Percentiles rank a stretch among this genome's conserved stretches.
These are phyloP conservation scores for Phoxinus phoxinus DNA, from an alignment of 2,113 vertebrate species.

Conservation along the genomic window DNA sequence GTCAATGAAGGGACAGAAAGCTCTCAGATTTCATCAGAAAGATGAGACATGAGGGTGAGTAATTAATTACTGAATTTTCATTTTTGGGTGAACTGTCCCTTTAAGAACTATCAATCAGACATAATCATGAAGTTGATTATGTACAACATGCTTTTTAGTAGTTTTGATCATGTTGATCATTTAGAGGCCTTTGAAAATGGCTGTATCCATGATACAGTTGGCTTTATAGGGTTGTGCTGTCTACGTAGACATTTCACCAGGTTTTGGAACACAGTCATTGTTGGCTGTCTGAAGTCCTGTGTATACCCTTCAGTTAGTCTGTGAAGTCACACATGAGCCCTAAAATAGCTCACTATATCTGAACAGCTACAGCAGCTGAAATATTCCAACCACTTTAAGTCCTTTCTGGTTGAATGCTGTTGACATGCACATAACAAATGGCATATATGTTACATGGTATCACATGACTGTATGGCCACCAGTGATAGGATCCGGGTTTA, in stretches of 20 bases:
- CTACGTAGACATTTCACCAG: background rate
- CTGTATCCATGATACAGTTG: too few species aligned
- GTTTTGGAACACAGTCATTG: background rate
- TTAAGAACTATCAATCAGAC: background rate
- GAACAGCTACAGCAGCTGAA: slow-evolving; percentile 49
- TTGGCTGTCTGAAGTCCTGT: background rate
- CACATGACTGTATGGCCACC: background rate
- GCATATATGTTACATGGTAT: background rate
- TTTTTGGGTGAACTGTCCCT: too few species aligned
- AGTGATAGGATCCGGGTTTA: background rate
- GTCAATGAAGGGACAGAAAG: too few species aligned
- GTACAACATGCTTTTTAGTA: background rate
- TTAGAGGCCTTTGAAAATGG: background rate
- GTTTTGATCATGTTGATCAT: background rate
- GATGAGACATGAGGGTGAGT: too few species aligned
- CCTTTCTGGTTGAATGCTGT: slow-evolving; percentile 45
- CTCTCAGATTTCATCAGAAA: too few species aligned
- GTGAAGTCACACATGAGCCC: slow-evolving; percentile 51
- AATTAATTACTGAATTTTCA: too few species aligned
- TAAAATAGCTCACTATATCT: slow-evolving; percentile 69
- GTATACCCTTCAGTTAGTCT: slow-evolving; percentile 41
- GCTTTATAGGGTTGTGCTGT: background rate
- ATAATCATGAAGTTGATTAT: background rate
- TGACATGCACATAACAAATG: slow-evolving; percentile 38
- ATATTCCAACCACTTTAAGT: slow-evolving; percentile 41